Base-by-base conservation (phyloP, 2,113 vertebrate genomes). In the Trogon surrucura region DNA sequence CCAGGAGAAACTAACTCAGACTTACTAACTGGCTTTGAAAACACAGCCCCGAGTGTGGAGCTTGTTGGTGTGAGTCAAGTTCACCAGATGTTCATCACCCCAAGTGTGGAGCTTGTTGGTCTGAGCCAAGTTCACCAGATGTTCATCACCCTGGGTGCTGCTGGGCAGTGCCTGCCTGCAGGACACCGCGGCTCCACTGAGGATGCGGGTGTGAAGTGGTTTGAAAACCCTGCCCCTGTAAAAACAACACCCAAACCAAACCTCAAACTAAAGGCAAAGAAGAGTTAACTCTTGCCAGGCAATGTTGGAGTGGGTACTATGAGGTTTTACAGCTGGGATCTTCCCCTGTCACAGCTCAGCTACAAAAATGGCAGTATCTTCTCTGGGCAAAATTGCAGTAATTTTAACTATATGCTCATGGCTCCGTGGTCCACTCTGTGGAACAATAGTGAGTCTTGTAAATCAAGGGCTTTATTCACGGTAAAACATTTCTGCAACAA, bases 401-500 rank as follows among this genome's bases (percentile, higher is more conserved):
- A 61, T 69, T 82, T 60, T 38, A 71, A 67, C 64, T 60, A 3
- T 34, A 27, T 54, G 32, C 74, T 87, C 74, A 61, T 45, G 29
- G 29, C 45, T 89, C 48, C 13, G 0, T 36, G 56, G 47, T 51
- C n/a, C 64, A 38, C 6, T 75, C 36, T 79, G n/a, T 27, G 56
- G 50, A 53, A 64, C 66, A 92, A 73, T 47, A 89, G 64, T 56
- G 53, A 81, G 53, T 47, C 51, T 54, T 89, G 62, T 65, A 92
- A 95, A 90, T 85, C 83, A 92, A 84, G 47, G 73, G 57, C 30
- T 85, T 92, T 82, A 56, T 90, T 94, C 17, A 80, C 51, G 50
- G 65, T 75, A 89, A 96, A 93, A n/a, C 73, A 82, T 93, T 97
- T 93, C 70, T 91, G 67, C 74, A 82, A 57, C 64, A 95, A 88